Percentiles rank a stretch among this genome's conserved stretches.
Evolutionary conservation across 2,888 invertebrate genomes (phyloP).

Genomic region (Heliconius cydno): DNA sequence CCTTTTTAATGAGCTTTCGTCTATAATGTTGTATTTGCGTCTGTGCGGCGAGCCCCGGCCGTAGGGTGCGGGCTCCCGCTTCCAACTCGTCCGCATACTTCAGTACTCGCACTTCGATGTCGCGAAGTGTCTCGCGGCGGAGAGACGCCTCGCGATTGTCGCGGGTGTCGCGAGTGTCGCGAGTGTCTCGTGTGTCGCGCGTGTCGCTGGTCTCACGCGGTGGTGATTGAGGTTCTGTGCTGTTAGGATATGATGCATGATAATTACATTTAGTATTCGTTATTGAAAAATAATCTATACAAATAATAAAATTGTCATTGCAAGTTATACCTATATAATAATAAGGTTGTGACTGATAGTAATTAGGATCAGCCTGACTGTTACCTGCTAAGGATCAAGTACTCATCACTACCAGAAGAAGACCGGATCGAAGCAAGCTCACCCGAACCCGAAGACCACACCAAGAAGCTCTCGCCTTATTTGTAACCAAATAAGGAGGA

Average conservation of each 20-base stretch:
- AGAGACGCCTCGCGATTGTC: slow-evolving; percentile 73
- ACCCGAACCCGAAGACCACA: too few species aligned
- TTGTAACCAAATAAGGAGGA: too few species aligned
- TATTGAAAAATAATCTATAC: too few species aligned
- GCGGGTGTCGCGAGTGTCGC: slow-evolving; percentile 93
- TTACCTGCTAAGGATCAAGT: too few species aligned
- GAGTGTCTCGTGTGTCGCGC: slow-evolving; percentile 65
- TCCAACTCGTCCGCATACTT: slow-evolving; percentile 98
- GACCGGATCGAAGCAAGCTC: too few species aligned
- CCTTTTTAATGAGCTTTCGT: slow-evolving; percentile 93
- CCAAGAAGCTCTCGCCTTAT: too few species aligned
- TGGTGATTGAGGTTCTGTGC: slow-evolving; percentile 4
- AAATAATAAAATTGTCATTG: too few species aligned
- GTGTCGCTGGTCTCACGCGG: not conserved
- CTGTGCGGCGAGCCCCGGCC: slow-evolving; percentile 88
- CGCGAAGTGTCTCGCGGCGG: slow-evolving; percentile 89
- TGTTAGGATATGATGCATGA: not conserved
- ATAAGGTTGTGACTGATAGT: too few species aligned
- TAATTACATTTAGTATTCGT: slow-evolving; percentile 3
- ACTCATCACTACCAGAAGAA: too few species aligned
- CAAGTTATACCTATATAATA: too few species aligned
- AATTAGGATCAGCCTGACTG: too few species aligned
- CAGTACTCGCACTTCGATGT: slow-evolving; percentile 97
- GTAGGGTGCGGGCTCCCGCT: slow-evolving; percentile 89
- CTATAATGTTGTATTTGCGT: slow-evolving; percentile 96